phyloP scores from a whole-genome alignment of 2,888 invertebrate genomes.

The Hetaerina titia region DNA sequence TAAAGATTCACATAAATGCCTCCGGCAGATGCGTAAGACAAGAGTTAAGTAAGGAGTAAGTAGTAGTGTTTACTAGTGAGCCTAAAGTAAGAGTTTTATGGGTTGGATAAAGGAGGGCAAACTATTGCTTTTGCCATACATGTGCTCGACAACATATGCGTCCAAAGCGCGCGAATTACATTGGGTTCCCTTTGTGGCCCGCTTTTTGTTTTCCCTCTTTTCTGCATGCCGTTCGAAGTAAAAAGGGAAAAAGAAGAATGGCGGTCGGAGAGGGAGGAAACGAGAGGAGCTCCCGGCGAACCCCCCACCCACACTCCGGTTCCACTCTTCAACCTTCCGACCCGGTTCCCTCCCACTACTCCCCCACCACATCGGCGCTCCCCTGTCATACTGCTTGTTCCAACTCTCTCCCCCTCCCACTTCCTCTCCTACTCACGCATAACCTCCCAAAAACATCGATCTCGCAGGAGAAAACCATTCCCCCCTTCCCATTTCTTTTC shows the following conservation, averaged over 20 bases:
- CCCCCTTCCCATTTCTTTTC: neutral
- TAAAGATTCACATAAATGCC: too few relatives aligned
- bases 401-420: neutral
- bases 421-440: neutral
- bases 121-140: neutral
- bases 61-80: too few relatives aligned
- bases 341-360: neutral
- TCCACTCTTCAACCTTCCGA: neutral
- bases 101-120: neutral
- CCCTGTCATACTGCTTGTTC: neutral
- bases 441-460: conserved; percentile 52
- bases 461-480: conserved; percentile 42
- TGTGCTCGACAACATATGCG: neutral
- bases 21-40: too few relatives aligned
- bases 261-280: neutral
- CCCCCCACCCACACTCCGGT: neutral
- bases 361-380: neutral
- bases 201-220: conserved; percentile 10
- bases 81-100: too few relatives aligned
- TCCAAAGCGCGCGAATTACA: neutral
- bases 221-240: neutral
- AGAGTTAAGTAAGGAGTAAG: too few relatives aligned
- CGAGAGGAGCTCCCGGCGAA: neutral
- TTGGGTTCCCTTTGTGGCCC: neutral
- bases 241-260: conserved; percentile 37